Base-by-base conservation (phyloP, 2,113 vertebrate species). In the Lepus europaeus region DNA sequence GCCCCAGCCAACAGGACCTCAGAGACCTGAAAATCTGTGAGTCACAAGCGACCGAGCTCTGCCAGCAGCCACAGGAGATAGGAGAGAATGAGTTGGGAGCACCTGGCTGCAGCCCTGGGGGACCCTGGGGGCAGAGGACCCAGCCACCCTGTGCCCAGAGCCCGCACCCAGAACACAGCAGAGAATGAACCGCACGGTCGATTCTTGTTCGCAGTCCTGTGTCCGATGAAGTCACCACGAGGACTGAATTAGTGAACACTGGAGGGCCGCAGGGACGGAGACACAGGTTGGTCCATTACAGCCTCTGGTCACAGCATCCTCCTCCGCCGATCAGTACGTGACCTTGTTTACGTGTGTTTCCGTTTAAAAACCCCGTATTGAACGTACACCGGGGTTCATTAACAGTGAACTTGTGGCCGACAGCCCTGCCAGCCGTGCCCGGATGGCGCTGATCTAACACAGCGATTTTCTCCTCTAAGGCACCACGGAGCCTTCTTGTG, bases 311-410 rank as follows among this genome's bases (percentile, higher is more conserved):
- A 31, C 51, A 22, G 12, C n/a, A 29, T 27, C 69, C 45, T 63
- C 3, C 2, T 66, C 85, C 19, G 6, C 39, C 0, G 0, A 20
- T 68, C 33, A 11, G 12, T 10, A 29, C 0, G 8, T 29, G 9
- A 16, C 45, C 9, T 61, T 29, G 6, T 51, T 80, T 66, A 22
- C 6, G 51, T 20, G 61, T 59, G 64, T 33, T 80, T 81, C 49
- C 80, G 31, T 23, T 66, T 39, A 27, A 63, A 13, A 53, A 9
- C 31, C 9, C 23, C 1, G 45, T 27, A 13, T 6, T n/a, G 64
- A 56, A 39, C 23, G 3, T 6, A 23, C 3, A 0, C 3, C 2
- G 20, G 22, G 31, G 39, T 22, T 59, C 9, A 0, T 27, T 33
- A 17, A 2, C 53, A 4, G 1, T 11, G 53, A 45, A 0, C 25